Evolutionary conservation across 2,797 vertebrate genomes (phyloP), one percentile per base, ranked within the genome.

Genomic region (Malurus splendens): DNA sequence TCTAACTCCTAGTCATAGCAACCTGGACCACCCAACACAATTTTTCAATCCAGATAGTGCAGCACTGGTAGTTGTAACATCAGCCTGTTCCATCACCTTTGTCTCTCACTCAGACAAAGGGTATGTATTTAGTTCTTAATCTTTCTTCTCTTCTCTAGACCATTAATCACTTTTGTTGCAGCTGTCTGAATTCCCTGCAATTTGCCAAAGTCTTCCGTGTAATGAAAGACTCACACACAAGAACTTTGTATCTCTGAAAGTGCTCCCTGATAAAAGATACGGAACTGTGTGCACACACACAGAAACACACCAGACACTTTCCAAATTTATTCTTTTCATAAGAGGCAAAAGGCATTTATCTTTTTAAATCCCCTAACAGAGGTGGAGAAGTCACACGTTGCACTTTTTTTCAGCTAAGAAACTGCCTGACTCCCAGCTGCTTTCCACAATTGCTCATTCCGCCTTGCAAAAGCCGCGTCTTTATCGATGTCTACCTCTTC

Each of bases 331-430:
- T 89, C 71, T 78, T 80, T 87, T 81, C 54, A 78, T 24, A 90
- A 60, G 66, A 87, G 72, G 51, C 78, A 87, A 87, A 83, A 86
- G 14, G 28, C 56, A 68, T 92, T 94, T 89, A 33, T 82, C 78
- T 90, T 86, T 82, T 77, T 45, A 84, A 84, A 56, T 66, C 33
- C 71, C 60, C 47, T 72, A 57, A 72, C 28, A 89, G 65, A 72
- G 36, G 55, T 83, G 48, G 52, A 77, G 68, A 78, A 90, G 45
- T 36, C 82, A 68, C 52, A 87, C 20, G 75, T 28, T 77, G 56
- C 67, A 79, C n/a, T 48, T 59, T 56, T 73, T 75, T 82, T 64
- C 67, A 90, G 73, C 30, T 51, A 91, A 95, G 51, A 81, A 95
- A 73, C n/a, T 74, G 77, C 54, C 36, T 57, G 57, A 80, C 52